Base-by-base conservation (phyloP, 1,140 invertebrate genomes). In the Samia ricini region DNA sequence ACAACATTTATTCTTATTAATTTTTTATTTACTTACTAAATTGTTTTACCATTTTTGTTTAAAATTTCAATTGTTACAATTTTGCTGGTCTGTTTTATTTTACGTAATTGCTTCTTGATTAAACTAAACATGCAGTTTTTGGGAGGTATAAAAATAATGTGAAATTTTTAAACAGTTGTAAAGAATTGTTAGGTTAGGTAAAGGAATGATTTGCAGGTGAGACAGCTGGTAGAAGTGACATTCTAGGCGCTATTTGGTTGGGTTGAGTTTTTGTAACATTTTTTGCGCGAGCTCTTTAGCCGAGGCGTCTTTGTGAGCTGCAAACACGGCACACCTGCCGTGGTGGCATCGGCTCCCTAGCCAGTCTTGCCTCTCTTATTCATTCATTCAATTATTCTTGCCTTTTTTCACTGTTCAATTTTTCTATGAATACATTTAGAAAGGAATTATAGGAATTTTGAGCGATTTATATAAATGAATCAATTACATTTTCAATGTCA, bases 141-240 rank as follows among this genome's bases (percentile, higher is more conserved):
- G n/a, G n/a, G n/a, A n/a, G n/a, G n/a, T n/a, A n/a, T n/a, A n/a
- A n/a, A n/a, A n/a, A 42, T 42, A 15, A 15, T 15, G n/a, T 42
- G 33, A 42, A 15, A 15, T 15, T 15, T 10, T 1, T 5, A 42
- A 15, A 36, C 5, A 8, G n/a, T 15, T 15, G 33, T 1, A 42
- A 15, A 26, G 1, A 4, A 15, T 42, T 42, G 8, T 42, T 15
- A 42, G 12, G n/a, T 4, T 42, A 42, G 33, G 33, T 42, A 42
- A 8, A 42, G 33, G 33, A 42, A 15, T 42, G 33, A 42, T 42
- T 42, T 12, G 33, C 76, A 73, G 73, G 70, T 72, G 72, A 69
- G 63, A 82, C 85, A 88, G 85, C 79, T 88, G 85, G 71, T 79
- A 74, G n/a, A n/a, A n/a, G 72, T 76, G 81, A 85, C 83, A 85